phyloP scores from a whole-genome alignment of 2,113 vertebrate species.

The Corvus cornix region DNA sequence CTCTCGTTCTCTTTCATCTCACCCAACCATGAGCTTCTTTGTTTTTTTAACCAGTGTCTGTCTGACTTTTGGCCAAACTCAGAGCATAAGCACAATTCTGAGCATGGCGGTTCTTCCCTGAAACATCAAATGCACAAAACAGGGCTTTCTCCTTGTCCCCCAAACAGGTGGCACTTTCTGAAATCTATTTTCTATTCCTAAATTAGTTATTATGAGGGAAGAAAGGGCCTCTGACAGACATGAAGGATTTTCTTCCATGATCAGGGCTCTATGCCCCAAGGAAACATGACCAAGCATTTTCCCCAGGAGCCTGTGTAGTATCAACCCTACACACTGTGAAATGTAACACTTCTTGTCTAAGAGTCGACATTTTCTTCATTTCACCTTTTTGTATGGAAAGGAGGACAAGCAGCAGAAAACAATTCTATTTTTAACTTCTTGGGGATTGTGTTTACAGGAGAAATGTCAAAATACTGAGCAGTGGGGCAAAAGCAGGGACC shows the following conservation, averaged over 20 bases:
- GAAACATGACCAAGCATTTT: not conserved
- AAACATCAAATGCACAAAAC: not conserved
- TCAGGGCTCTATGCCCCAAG: not conserved
- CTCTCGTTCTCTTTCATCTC: not conserved
- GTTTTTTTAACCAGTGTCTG: not conserved
- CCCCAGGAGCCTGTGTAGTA: not conserved
- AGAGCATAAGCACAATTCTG: not conserved
- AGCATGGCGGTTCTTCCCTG: not conserved
- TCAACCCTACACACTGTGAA: not conserved
- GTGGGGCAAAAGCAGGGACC: not conserved
- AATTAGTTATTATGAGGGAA: not conserved
- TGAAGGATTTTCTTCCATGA: not conserved
- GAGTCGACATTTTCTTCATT: not conserved
- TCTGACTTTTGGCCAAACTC: not conserved
- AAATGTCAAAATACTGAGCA: not conserved
- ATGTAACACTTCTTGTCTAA: not conserved
- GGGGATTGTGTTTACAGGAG: conserved; percentile 4
- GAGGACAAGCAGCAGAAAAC: conserved; percentile 3
- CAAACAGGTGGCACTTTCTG: not conserved
- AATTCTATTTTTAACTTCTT: conserved; percentile 17
- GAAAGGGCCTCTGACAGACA: not conserved
- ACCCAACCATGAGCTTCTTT: not conserved
- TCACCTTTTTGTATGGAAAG: not conserved
- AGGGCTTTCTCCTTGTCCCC: not conserved
- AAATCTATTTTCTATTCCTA: not conserved